Conservation (phyloP, 2,797 vertebrate genomes). For the Takifugu ocellatus region DNA sequence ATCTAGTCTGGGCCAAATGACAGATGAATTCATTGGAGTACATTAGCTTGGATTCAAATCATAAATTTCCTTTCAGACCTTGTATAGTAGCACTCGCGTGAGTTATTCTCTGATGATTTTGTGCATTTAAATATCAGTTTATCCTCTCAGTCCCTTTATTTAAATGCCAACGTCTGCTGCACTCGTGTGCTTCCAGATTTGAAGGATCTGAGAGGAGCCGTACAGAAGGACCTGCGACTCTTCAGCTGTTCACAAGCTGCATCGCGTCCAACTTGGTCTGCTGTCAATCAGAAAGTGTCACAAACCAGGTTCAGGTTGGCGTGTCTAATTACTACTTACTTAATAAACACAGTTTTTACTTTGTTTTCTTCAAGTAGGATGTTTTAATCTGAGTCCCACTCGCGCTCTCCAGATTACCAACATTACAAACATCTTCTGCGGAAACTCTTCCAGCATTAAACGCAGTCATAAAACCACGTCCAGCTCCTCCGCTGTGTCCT, state of each 20-base stretch:
- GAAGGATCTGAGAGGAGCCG: slow-evolving; percentile 55
- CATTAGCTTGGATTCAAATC: neutral
- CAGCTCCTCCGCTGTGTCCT: slow-evolving; percentile 13
- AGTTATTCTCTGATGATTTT: slow-evolving; percentile 5
- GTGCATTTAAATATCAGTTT: neutral
- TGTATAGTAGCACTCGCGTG: neutral
- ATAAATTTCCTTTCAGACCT: slow-evolving; percentile 1
- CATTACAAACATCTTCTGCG: slow-evolving; percentile 14
- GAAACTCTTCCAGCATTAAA: slow-evolving; percentile 15
- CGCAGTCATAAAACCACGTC: slow-evolving; percentile 26
- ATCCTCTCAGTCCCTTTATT: neutral
- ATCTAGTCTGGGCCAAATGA: slow-evolving; percentile 1
- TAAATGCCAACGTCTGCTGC: neutral
- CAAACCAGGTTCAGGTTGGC: slow-evolving; percentile 45
- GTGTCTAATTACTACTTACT: neutral
- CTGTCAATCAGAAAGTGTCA: slow-evolving; percentile 2
- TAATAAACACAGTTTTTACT: neutral
- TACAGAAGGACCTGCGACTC: slow-evolving; percentile 58
- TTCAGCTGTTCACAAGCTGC: slow-evolving; percentile 18
- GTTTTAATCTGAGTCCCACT: neutral
- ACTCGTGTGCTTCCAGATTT: slow-evolving; percentile 50
- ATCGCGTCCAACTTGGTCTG: slow-evolving; percentile 1
- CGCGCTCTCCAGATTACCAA: slow-evolving; percentile 29
- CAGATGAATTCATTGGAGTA: slow-evolving; percentile 7
- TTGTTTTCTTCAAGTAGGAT: neutral